Evolutionary conservation across 1,140 invertebrate genomes (phyloP).

Genomic region (Brachionus calyciflorus): DNA sequence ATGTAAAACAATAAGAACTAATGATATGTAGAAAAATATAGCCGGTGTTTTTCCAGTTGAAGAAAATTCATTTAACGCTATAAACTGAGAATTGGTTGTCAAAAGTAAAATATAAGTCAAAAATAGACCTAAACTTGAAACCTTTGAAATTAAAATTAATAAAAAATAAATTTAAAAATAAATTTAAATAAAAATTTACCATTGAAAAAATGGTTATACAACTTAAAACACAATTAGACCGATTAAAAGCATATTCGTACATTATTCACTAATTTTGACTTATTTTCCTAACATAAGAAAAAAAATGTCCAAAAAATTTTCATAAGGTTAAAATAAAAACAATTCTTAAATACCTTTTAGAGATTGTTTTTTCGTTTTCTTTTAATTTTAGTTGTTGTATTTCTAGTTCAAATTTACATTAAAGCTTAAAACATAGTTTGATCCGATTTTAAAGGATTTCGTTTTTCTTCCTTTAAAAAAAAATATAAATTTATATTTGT

Average conservation of each 20-base stretch:
- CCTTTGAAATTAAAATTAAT: not conserved
- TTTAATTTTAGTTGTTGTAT: too few relatives aligned
- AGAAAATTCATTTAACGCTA: slow-evolving; percentile 41
- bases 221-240: slow-evolving; percentile 15
- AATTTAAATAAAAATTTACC: not conserved
- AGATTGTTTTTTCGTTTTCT: not conserved
- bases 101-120: not conserved
- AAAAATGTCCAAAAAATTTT: not conserved
- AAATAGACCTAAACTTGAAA: slow-evolving; percentile 36
- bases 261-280: not conserved
- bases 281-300: not conserved
- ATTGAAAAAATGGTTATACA: slow-evolving; percentile 14
- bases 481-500: too few relatives aligned
- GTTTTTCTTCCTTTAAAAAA: too few relatives aligned
- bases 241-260: slow-evolving; percentile 25
- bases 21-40: slow-evolving; percentile 8
- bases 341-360: slow-evolving; percentile 13
- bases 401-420: slow-evolving; percentile 38
- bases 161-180: not conserved
- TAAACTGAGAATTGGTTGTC: slow-evolving; percentile 39
- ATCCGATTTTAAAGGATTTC: slow-evolving; percentile 5
- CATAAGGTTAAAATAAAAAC: not conserved
- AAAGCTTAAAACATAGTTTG: slow-evolving; percentile 20
- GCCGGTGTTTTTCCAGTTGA: slow-evolving; percentile 41
- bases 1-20: slow-evolving; percentile 11